Conservation (phyloP, 2,888 invertebrate genomes). For the Tuta absoluta region DNA sequence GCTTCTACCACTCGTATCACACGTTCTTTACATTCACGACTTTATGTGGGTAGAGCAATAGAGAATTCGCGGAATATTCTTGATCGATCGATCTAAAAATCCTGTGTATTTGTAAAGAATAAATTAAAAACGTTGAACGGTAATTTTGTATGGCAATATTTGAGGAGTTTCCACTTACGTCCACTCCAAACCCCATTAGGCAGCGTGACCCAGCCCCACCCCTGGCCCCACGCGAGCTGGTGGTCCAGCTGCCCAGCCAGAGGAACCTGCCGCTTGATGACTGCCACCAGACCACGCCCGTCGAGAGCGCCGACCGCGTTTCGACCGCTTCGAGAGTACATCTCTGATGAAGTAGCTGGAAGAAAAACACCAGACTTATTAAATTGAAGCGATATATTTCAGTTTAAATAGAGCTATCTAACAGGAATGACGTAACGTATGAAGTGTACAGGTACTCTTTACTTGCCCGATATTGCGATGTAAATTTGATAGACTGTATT, state of each 20-base stretch:
- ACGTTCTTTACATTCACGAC: too few relatives aligned
- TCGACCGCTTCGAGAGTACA: constrained; percentile 59
- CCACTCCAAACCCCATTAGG: constrained; percentile 85
- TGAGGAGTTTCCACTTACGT: constrained; percentile 65
- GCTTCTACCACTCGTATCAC: too few relatives aligned
- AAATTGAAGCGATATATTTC: too few relatives aligned
- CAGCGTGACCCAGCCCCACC: constrained; percentile 88
- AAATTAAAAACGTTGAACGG: too few relatives aligned
- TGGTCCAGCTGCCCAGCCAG: constrained; percentile 79
- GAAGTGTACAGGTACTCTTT: too few relatives aligned
- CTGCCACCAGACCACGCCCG: constrained; percentile 74
- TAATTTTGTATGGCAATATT: not conserved
- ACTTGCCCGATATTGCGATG: too few relatives aligned
- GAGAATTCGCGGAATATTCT: too few relatives aligned
- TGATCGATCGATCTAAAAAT: too few relatives aligned
- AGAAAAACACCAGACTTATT: not conserved
- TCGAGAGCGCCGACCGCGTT: constrained; percentile 66
- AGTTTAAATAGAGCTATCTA: not conserved
- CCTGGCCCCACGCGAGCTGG: constrained; percentile 86
- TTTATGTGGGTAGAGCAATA: too few relatives aligned
- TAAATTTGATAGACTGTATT: too few relatives aligned
- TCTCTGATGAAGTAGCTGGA: constrained; percentile 69
- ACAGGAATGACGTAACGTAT: not conserved
- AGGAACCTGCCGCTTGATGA: constrained; percentile 76
- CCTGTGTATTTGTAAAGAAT: too few relatives aligned